Conservation (phyloP, 2,888 invertebrate species). For the Caenorhabditis macrosperma region DNA sequence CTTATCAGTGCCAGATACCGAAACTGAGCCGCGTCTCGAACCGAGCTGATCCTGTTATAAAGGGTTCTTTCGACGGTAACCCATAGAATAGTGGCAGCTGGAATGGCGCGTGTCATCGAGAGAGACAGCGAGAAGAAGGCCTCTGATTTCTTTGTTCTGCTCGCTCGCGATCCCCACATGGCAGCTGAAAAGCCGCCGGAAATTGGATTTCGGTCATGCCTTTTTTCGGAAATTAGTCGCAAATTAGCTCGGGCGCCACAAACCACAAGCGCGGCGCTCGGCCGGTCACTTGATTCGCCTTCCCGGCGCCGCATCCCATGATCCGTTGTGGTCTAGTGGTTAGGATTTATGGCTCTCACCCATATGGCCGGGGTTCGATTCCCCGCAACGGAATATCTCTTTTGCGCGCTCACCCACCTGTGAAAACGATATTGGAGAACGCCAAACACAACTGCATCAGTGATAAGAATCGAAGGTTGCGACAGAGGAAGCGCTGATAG, state of each 20-base stretch:
- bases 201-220: too few species aligned
- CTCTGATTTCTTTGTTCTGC: constrained; percentile 35
- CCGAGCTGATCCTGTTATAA: constrained; percentile 2
- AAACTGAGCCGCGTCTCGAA: constrained; percentile 19
- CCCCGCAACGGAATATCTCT: constrained; percentile 35
- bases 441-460: constrained; percentile 11
- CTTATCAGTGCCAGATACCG: constrained; percentile 9
- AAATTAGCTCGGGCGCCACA: neutral
- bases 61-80: constrained; percentile 21
- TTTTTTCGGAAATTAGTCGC: neutral
- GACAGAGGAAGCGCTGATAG: constrained; percentile 4
- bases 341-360: constrained; percentile 71
- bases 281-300: neutral
- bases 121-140: constrained; percentile 33
- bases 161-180: constrained; percentile 16
- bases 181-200: constrained; percentile 15
- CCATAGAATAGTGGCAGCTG: constrained; percentile 29
- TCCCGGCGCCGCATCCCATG: too few species aligned
- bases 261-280: neutral
- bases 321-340: constrained; percentile 67
- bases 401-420: constrained; percentile 9
- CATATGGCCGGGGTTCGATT: constrained; percentile 69
- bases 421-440: constrained; percentile 27
- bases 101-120: constrained; percentile 21
- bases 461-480: constrained; percentile 27